Base-by-base conservation (phyloP, 2,888 invertebrate species). In the Isoperla grammatica region DNA sequence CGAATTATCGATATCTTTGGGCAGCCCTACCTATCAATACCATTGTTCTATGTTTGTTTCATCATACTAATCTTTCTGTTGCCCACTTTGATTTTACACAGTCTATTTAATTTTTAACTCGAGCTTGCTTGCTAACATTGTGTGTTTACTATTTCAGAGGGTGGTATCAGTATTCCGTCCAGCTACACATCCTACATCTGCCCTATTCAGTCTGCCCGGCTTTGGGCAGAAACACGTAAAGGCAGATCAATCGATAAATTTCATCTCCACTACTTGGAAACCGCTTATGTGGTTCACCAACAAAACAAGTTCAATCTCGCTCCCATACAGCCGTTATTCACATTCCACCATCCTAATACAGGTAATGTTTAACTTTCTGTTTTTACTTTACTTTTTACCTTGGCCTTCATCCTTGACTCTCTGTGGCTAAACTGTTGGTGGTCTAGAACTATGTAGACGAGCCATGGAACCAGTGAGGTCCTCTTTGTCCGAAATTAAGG, bases 201-300 rank as follows among this genome's bases (percentile, higher is more conserved):
- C 57, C 99, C 99, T 0, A 79, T 98, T n/a, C 94, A 94, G 73
- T 95, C 95, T 0, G 82, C 90, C 0, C 87, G 92, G 68, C 76
- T 97, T 39, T 91, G 86, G 77, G 88, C 87, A 63, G 91, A 92
- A 69, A 88, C 90, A 66, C 73, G 75, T 60, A 70, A 70, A 5
- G 77, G 76, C 64, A 71, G 76, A 63, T 77, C 78, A 54, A 73
- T 73, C 48, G 80, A 81, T 64, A 81, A 81, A 67, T 76, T 78
- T 61, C 68, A 76, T 29, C 71, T 80, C 69, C 74, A 79, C 53
- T 78, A 80, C 62, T 77, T 79, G 70, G 98, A 93, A 79, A 91
- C 86, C 68, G 84, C 94, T 1, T 99, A 96, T 79, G 96, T 99
- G 39, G 94, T 96, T 39, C 88, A 93, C 71, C 82, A 95, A 70